These are phyloP conservation scores for Cyphomyrus discorhynchus DNA, from an alignment of 2,113 vertebrate species.

Conservation along the genomic window DNA sequence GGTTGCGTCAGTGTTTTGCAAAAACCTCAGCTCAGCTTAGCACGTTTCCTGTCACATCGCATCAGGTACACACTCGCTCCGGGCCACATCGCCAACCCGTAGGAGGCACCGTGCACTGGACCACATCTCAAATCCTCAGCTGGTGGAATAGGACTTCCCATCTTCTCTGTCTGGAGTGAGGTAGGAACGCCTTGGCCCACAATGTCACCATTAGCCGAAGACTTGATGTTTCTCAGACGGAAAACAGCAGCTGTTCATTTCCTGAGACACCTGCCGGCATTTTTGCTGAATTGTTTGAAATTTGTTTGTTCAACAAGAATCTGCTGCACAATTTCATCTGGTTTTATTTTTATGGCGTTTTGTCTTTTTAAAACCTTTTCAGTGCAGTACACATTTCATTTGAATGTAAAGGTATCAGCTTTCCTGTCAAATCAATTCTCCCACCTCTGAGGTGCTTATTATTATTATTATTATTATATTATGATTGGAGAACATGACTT, in stretches of 20 bases:
- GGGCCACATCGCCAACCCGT: background rate
- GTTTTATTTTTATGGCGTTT: background rate
- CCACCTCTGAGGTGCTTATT: background rate
- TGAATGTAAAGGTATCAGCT: background rate
- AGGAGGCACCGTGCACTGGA: background rate
- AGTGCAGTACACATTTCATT: background rate
- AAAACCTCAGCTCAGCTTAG: background rate
- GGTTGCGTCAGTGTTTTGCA: background rate
- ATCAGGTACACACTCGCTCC: background rate
- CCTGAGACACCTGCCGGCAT: background rate
- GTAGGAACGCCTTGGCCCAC: background rate
- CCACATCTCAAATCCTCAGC: background rate
- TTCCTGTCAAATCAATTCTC: background rate
- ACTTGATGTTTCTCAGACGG: background rate
- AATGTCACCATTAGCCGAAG: background rate
- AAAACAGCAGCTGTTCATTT: background rate
- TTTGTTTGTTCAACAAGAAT: background rate
- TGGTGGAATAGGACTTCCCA: background rate
- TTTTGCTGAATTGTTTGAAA: background rate
- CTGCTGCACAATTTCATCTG: background rate
- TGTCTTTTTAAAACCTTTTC: background rate
- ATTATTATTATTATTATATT: background rate
- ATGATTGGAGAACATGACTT: background rate
- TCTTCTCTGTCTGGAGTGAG: background rate
- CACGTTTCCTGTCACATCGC: conserved; percentile 37